Evolutionary conservation across 2,888 invertebrate genomes (phyloP).

Genomic region (Conops quadrifasciatus): DNA sequence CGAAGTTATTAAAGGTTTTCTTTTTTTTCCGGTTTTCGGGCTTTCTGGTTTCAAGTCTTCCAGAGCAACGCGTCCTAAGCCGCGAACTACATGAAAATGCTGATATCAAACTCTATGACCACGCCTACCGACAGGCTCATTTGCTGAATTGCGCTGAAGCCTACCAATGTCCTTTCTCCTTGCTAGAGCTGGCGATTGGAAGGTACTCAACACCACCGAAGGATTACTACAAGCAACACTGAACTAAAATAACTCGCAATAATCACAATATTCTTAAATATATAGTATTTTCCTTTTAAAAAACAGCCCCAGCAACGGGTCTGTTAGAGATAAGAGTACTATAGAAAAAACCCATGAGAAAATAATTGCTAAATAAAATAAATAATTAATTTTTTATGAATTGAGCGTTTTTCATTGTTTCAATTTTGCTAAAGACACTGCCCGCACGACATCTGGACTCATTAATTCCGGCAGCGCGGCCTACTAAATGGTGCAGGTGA

Average conservation of each 20-base stretch:
- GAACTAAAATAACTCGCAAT: background rate
- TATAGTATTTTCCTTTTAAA: too few species aligned
- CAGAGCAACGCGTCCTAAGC: slow-evolving; percentile 71
- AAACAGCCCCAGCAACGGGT: too few species aligned
- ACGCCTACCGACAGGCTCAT: slow-evolving; percentile 70
- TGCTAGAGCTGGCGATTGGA: slow-evolving; percentile 78
- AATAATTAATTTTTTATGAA: background rate
- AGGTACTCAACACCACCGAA: slow-evolving; percentile 60
- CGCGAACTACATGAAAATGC: slow-evolving; percentile 74
- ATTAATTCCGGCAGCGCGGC: background rate
- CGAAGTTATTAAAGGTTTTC: too few species aligned
- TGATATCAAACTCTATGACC: slow-evolving; percentile 74
- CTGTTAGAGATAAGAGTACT: background rate
- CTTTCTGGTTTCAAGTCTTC: slow-evolving; percentile 69
- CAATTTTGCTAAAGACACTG: background rate
- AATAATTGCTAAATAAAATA: slow-evolving; percentile 20
- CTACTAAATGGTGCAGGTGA: slow-evolving; percentile 39
- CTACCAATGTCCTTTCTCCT: slow-evolving; percentile 74
- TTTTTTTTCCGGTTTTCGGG: background rate
- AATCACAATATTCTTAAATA: slow-evolving; percentile 2
- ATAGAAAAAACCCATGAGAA: slow-evolving; percentile 1
- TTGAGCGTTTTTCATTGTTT: background rate
- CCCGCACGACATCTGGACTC: background rate
- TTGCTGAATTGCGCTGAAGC: slow-evolving; percentile 67
- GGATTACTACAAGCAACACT: slow-evolving; percentile 48